Conservation (phyloP, 1,140 invertebrate species). For the Prorops nasuta region DNA sequence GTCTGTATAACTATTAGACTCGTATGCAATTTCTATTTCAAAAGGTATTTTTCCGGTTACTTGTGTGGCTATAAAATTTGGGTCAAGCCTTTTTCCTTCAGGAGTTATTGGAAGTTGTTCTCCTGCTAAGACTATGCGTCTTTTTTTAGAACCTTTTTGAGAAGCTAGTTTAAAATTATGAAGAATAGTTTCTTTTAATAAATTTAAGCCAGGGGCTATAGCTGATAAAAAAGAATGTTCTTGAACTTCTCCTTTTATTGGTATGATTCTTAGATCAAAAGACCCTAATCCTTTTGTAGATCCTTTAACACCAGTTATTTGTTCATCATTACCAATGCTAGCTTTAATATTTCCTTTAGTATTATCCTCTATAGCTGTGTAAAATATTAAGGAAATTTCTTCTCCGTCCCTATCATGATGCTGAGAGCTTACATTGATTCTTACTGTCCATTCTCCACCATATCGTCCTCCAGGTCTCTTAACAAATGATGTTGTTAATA, state of each 20-base stretch:
- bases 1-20: constrained; percentile 68
- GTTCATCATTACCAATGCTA: constrained; percentile 58
- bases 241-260: constrained; percentile 59
- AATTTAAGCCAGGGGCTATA: constrained; percentile 67
- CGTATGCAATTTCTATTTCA: constrained; percentile 81
- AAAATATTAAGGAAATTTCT: constrained; percentile 73
- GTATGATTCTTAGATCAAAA: constrained; percentile 62
- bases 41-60: constrained; percentile 80
- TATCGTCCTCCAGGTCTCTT: constrained; percentile 76
- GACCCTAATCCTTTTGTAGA: constrained; percentile 76
- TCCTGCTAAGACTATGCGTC: constrained; percentile 65
- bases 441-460: constrained; percentile 91
- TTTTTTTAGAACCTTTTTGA: constrained; percentile 57
- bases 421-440: constrained; percentile 67
- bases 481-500: constrained; percentile 84
- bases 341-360: constrained; percentile 63
- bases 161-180: constrained; percentile 63
- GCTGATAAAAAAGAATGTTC: constrained; percentile 76
- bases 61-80: constrained; percentile 83
- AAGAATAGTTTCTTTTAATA: constrained; percentile 78
- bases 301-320: constrained; percentile 71
- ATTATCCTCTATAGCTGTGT: constrained; percentile 72
- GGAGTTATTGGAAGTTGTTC: constrained; percentile 58
- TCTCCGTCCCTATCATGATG: constrained; percentile 46
- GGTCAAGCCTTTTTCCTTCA: constrained; percentile 56